Conservation (phyloP, 2,888 invertebrate genomes). For the Leptarthrus brevirostris region DNA sequence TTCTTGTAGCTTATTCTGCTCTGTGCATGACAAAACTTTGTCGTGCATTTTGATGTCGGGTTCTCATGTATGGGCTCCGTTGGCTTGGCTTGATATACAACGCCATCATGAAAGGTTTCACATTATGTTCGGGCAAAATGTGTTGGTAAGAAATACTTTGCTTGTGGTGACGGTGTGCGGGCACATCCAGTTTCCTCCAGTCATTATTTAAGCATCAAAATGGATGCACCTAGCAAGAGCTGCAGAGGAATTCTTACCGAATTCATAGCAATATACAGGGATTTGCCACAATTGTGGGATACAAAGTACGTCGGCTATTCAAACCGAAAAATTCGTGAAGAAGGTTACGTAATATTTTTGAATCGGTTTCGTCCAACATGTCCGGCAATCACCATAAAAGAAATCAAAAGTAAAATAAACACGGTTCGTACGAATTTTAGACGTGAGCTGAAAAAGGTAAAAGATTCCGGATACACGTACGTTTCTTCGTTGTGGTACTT, state of each 20-base stretch:
- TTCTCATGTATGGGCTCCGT: background rate
- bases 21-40: constrained; percentile 41
- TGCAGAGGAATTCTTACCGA: constrained; percentile 7
- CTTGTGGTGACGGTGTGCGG: constrained; percentile 1
- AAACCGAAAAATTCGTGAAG: constrained; percentile 16
- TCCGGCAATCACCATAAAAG: constrained; percentile 24
- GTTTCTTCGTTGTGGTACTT: constrained; percentile 29
- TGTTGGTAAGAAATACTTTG: constrained; percentile 2
- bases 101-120: too few species aligned
- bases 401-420: constrained; percentile 37
- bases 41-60: constrained; percentile 18
- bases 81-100: background rate
- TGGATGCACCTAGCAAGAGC: constrained; percentile 31
- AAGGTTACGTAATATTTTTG: constrained; percentile 27
- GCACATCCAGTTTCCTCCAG: background rate
- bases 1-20: background rate
- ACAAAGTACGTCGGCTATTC: background rate
- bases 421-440: constrained; percentile 23
- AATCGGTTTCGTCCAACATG: constrained; percentile 11
- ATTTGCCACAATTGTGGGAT: constrained; percentile 28
- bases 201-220: constrained; percentile 21
- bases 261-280: constrained; percentile 33
- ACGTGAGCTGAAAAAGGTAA: constrained; percentile 27
- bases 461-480: constrained; percentile 29
- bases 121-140: background rate